Evolutionary conservation across 2,888 invertebrate genomes (phyloP).

Genomic region (Conomelus anceps): DNA sequence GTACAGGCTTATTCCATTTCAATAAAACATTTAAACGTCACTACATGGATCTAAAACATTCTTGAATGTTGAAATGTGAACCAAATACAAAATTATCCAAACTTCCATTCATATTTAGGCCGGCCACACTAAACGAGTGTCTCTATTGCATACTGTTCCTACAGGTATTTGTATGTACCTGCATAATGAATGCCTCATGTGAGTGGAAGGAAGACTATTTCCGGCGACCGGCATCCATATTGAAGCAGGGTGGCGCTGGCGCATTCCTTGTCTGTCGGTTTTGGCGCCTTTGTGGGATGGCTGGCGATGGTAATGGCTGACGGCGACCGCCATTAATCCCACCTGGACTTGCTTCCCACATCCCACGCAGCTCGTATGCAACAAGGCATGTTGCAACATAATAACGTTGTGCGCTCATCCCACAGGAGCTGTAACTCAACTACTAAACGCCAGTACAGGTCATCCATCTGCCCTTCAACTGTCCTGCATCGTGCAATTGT

Average conservation of each 20-base stretch:
- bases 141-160: too few species aligned
- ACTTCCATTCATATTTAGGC: too few species aligned
- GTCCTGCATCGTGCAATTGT: background rate
- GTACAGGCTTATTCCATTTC: too few species aligned
- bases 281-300: background rate
- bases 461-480: background rate
- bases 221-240: background rate
- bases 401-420: background rate
- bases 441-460: background rate
- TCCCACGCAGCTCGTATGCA: background rate
- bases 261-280: background rate
- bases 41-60: too few species aligned
- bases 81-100: too few species aligned
- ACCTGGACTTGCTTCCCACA: background rate
- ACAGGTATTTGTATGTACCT: background rate
- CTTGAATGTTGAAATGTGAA: too few species aligned
- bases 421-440: background rate
- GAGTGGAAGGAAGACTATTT: background rate
- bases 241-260: background rate
- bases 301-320: too few species aligned
- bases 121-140: too few species aligned
- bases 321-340: background rate
- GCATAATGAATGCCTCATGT: background rate
- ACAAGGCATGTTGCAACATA: background rate
- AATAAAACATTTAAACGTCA: too few species aligned